Evolutionary conservation across 2,113 vertebrate genomes (phyloP), one percentile per base, ranked within the genome.

Genomic region (Pelobates fuscus): DNA sequence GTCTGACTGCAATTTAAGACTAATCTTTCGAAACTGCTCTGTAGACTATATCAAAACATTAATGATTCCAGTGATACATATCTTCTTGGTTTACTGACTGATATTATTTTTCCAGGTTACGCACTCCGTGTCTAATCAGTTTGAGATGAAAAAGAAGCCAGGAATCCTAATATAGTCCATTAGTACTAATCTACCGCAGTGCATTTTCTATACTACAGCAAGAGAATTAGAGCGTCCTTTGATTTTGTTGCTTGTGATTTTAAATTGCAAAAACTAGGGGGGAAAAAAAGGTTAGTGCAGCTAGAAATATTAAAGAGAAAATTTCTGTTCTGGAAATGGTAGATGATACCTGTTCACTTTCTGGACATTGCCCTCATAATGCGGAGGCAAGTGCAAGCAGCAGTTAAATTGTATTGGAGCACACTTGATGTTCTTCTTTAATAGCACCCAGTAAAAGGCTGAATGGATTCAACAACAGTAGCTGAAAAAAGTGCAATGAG

Each of bases 401-500:
- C 43, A 1, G 43, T 80, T 85, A 84, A 88, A 88, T 91, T 89
- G 88, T 89, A 84, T 91, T 89, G 89, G 84, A 80, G 84, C 69
- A 74, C 79, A 29, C 87, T 88, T 89, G 87, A 89, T 90, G 87
- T 87, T 90, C 86, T 88, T 88, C 83, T 88, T 88, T 93, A 93
- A 93, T 92, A 93, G 90, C 86, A 83, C 86, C 89, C 85, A 92
- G 89, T 91, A 91, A 90, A 92, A 91, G 91, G 88, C 88, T 93
- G 91, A 93, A 93, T 92, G 90, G 88, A 88, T 95, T 90, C 88
- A 92, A 90, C 90, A 93, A 92, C 83, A 89, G 85, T 86, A 86
- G 87, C 89, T 90, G 90, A 90, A 94, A 93, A 87, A 92, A 91
- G 89, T 87, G 91, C 89, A 93, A 91, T 95, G 93, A 95, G 89